A percentile compares a stretch with the other conserved stretches of the same genome.
Conservation (phyloP, 2,113 vertebrate species). For the Prunella fulvescens region DNA sequence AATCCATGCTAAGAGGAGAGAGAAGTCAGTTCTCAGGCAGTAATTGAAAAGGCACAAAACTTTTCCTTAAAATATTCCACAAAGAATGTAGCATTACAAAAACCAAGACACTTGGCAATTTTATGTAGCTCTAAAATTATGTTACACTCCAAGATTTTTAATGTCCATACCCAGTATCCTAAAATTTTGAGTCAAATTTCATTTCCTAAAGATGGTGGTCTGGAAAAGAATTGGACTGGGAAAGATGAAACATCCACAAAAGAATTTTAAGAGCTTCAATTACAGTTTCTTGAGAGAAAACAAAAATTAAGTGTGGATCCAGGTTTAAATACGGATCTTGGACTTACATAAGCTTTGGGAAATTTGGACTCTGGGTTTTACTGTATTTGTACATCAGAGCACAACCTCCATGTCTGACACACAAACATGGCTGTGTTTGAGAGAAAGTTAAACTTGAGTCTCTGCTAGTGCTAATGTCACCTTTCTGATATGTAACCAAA, state of each 20-base stretch:
- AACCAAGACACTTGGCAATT: background rate
- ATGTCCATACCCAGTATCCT: background rate
- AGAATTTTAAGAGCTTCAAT: background rate
- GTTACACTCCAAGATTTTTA: background rate
- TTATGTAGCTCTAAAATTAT: background rate
- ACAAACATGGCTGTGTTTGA: background rate
- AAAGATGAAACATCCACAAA: background rate
- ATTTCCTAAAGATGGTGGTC: background rate
- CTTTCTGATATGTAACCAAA: background rate
- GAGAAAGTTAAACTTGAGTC: background rate
- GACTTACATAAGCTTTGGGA: background rate
- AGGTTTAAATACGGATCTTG: background rate
- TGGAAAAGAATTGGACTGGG: background rate
- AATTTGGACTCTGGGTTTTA: background rate
- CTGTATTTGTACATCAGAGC: background rate
- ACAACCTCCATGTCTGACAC: background rate
- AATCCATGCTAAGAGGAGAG: background rate
- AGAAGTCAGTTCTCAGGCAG: background rate
- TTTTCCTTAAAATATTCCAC: background rate
- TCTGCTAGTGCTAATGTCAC: background rate
- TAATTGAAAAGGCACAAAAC: background rate
- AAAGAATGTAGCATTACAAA: background rate
- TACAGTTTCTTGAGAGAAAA: background rate
- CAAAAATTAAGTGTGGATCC: background rate
- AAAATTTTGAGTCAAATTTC: background rate